Base-by-base conservation (phyloP, 1,140 invertebrate genomes). In the Drosophila tristis region DNA sequence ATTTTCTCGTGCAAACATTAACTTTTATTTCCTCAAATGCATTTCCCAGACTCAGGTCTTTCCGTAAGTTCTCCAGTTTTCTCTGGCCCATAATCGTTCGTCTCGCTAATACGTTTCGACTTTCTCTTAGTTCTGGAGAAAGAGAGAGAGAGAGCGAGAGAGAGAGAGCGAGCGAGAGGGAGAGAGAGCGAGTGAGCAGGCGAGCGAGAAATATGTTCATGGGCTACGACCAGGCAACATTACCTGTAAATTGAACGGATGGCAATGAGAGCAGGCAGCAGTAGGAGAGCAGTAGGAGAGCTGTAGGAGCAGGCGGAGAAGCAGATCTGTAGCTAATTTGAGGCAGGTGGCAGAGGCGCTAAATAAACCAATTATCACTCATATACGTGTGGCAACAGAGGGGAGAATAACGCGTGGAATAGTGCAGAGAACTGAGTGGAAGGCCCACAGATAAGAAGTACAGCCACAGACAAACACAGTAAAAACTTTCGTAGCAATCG, bases 1-100 rank as follows among this genome's bases (percentile, higher is more conserved):
- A 66, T 80, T 80, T 80, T 74, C 61, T 72, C 65, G 65, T 85
- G 66, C 70, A 65, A 39, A 85, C 80, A 85, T 85, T 85, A 85
- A 85, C 80, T 85, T 85, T 85, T 85, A 85, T 85, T 85, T 85
- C 58, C 76, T 58, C 64, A 85, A 70, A 70, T 80, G 68, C 76
- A 85, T 61, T 85, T 76, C 48, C 42, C 70, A 53, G 26, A 47
- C 57, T 64, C 11, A 23, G n/a, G 59, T 31, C 49, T 62, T 45
- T 15, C 31, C 35, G 48, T 25, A 54, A 61, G 50, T 64, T 71
- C 56, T 49, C 9, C 15, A 57, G 60, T 45, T 80, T 80, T 58
- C 47, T 48, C 53, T 45, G 7, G 62, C 43, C 35, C 5, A 70
- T 70, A 71, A 71, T 49, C 54, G 74, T 78, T 50, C 65, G 64